phyloP scores from a whole-genome alignment of 2,797 vertebrate species.

The Sebastes diaconus region DNA sequence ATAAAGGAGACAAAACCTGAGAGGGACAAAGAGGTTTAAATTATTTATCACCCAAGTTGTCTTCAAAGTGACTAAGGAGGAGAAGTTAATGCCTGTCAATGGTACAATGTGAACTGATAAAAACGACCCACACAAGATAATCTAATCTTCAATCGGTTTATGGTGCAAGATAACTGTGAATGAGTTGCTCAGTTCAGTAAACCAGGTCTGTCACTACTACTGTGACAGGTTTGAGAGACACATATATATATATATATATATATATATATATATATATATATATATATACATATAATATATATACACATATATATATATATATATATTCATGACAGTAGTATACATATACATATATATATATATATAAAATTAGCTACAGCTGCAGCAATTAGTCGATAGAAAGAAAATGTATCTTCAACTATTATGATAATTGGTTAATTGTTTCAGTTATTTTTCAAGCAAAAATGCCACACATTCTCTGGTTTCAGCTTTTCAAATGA shows the following conservation, averaged over 20 bases:
- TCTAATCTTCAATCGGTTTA: constrained; percentile 1
- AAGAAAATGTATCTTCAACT: fast-evolving
- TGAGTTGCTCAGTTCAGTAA: background rate
- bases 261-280: no score
- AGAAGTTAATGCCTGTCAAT: constrained; percentile 1
- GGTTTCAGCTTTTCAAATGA: no score
- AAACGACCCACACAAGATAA: background rate
- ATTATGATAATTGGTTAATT: no score
- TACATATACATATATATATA: no score
- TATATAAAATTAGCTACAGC: background rate
- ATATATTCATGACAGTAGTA: no score
- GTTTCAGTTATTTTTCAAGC: no score
- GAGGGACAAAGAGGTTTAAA: constrained; percentile 5
- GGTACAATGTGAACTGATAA: constrained; percentile 4
- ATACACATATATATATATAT: no score
- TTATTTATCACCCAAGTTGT: background rate
- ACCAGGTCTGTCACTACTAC: background rate
- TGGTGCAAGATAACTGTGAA: background rate
- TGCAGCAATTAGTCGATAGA: background rate
- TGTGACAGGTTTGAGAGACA: background rate
- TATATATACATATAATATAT: no score
- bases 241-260: no score
- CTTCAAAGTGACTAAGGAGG: constrained; percentile 15
- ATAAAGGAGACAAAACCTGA: background rate
- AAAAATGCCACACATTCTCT: no score